These are phyloP conservation scores for Ernsta delagoae DNA, from an alignment of 2,888 invertebrate genomes.

Conservation along the genomic window DNA sequence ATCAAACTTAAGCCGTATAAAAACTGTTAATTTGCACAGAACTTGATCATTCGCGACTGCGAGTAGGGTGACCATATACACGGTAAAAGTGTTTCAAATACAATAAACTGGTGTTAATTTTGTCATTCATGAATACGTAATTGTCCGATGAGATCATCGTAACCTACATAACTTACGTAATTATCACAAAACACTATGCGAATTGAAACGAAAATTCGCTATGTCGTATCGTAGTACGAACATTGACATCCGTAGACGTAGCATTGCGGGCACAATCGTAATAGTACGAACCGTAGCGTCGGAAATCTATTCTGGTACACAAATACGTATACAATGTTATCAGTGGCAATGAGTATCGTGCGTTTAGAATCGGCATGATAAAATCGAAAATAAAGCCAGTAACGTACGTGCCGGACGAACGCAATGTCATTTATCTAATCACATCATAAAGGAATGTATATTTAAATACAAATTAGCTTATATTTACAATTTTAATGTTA, in stretches of 20 bases:
- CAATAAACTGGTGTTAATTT: background rate
- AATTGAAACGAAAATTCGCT: conserved; percentile 2
- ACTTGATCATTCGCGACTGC: no score
- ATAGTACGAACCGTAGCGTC: conserved; percentile 8
- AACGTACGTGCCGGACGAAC: conserved; percentile 11
- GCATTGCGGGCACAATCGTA: background rate
- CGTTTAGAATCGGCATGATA: conserved; percentile 61
- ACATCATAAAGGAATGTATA: background rate
- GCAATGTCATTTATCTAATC: conserved; percentile 8
- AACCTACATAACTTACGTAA: conserved; percentile 4
- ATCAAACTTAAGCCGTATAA: no score
- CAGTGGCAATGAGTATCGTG: conserved; percentile 50
- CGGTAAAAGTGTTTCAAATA: background rate
- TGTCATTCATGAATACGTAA: background rate
- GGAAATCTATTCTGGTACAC: conserved; percentile 39
- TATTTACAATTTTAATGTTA: no score
- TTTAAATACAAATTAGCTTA: no score
- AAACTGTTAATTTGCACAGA: no score
- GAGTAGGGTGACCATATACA: conserved; percentile 4
- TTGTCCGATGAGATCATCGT: background rate
- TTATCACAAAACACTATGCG: background rate
- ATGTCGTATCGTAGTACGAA: conserved; percentile 1
- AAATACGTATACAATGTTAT: conserved; percentile 40
- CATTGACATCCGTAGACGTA: conserved; percentile 10
- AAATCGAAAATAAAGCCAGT: conserved; percentile 63